Percentiles rank a stretch among this genome's conserved stretches.
These are phyloP conservation scores for Urocyon cinereoargenteus DNA, from an alignment of 2,797 vertebrate species.

Conservation along the genomic window DNA sequence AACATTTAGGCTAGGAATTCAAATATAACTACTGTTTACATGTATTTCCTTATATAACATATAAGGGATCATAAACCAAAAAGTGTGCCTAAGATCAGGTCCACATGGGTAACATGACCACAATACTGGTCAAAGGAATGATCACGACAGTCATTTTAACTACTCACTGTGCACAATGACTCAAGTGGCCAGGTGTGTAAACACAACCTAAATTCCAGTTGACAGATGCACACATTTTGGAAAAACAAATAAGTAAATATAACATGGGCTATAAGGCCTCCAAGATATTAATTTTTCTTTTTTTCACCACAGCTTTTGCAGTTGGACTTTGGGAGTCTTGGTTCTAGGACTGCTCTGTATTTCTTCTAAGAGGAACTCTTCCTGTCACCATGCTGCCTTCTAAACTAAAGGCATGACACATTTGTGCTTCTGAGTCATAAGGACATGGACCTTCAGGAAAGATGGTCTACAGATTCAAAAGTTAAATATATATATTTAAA, in stretches of 20 bases:
- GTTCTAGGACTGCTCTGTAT: constrained; percentile 11
- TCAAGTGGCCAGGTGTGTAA: neutral
- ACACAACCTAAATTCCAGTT: constrained; percentile 70
- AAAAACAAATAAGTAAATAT: constrained; percentile 52
- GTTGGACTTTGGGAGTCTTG: neutral
- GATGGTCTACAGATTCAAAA: constrained; percentile 56
- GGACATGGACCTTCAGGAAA: constrained; percentile 65
- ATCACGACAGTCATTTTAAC: neutral
- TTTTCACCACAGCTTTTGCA: neutral
- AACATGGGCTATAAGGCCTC: constrained; percentile 32
- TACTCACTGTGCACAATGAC: neutral
- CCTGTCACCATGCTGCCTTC: neutral
- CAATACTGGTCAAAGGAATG: neutral
- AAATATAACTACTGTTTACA: constrained; percentile 41
- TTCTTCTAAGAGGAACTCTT: neutral
- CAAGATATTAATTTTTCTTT: neutral
- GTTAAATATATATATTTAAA: constrained; percentile 40
- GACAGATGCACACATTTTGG: constrained; percentile 26
- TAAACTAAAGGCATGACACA: neutral
- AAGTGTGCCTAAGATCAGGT: constrained; percentile 24
- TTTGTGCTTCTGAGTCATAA: constrained; percentile 66
- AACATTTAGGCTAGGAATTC: constrained; percentile 38
- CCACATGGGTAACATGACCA: neutral
- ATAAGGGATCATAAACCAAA: constrained; percentile 51
- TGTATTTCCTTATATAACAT: constrained; percentile 17